Evolutionary conservation across 2,888 invertebrate genomes (phyloP), one percentile per base, ranked within the genome.

Genomic region (Apamea anceps): DNA sequence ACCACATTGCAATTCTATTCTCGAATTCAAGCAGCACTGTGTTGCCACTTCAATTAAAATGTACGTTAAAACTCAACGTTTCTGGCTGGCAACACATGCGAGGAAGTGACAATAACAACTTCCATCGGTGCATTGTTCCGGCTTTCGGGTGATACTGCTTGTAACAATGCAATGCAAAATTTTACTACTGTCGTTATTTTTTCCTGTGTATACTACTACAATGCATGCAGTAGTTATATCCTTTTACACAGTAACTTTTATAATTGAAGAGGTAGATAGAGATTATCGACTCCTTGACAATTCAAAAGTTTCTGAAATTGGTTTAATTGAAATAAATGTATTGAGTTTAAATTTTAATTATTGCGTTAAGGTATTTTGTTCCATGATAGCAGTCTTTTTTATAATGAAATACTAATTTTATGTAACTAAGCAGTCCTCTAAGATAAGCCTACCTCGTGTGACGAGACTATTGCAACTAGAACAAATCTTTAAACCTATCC

Each of bases 81-180:
- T 70, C 84, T 80, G 54, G 70, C 74, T 77, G 87, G 82, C 48
- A 68, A 84, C 79, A 80, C 54, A 70, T 68, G 80, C 60, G 62
- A 66, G 70, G 74, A 84, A 72, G 66, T 70, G 28, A 73, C 86
- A 86, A 76, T 86, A 83, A 67, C 42, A 83, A 83, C 68, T 83
- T 72, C 18, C 37, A 71, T 73, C 25, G 82, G 48, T 32, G 51
- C 13, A 42, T 81, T 81, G 81, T 83, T 85, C 54, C 71, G 15
- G 62, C n/a, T 74, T 60, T 66, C 32, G 51, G 48, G 25, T 48
- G 70, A 60, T 45, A 62, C 45, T 67, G 28, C 60, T 77, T 85
- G 42, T 45, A 28, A 57, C 37, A 78, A 79, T 78, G 28, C 48
- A 48, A 48, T 15, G 42, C 45, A 28, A 15, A 1, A 45, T 75